A percentile compares a stretch with the other conserved stretches of the same genome.
Conservation (phyloP, 2,888 invertebrate genomes). For the Choreutis nemorana region DNA sequence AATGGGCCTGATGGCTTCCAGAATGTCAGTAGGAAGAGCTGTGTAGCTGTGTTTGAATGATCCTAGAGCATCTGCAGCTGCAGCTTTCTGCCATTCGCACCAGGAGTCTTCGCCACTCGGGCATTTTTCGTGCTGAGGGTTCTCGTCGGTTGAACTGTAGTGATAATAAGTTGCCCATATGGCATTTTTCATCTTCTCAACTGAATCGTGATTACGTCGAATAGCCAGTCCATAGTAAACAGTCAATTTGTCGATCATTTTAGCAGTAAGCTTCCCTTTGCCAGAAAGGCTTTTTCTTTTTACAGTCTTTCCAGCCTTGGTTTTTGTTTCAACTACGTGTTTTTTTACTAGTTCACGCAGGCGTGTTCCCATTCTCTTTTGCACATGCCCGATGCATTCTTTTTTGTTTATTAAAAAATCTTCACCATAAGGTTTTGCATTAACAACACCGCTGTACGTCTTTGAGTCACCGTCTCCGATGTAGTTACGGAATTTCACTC, state of each 20-base stretch:
- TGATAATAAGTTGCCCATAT: slow-evolving; percentile 22
- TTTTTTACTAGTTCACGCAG: slow-evolving; percentile 7
- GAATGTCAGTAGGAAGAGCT: too few relatives aligned
- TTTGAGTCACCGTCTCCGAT: slow-evolving; percentile 10
- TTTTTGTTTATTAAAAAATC: slow-evolving; percentile 6
- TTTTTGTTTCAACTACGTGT: too few relatives aligned
- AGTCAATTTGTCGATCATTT: slow-evolving; percentile 19
- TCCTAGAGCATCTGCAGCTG: too few relatives aligned
- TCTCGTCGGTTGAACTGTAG: slow-evolving; percentile 19
- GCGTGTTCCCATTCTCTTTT: slow-evolving; percentile 16
- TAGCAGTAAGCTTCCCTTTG: slow-evolving; percentile 16
- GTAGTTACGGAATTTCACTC: slow-evolving; percentile 10
- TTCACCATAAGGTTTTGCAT: slow-evolving; percentile 9
- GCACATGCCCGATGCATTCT: slow-evolving; percentile 13
- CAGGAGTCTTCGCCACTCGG: too few relatives aligned
- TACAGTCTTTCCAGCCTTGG: too few relatives aligned
- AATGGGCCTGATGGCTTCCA: too few relatives aligned
- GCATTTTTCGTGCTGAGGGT: slow-evolving; percentile 18
- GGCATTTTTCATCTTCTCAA: slow-evolving; percentile 18
- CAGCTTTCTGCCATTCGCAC: too few relatives aligned
- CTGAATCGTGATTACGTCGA: slow-evolving; percentile 15
- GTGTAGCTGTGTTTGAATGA: too few relatives aligned
- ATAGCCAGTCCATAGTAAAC: slow-evolving; percentile 23
- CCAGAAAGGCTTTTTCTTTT: too few relatives aligned
- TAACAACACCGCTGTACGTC: slow-evolving; percentile 9